Percentiles rank a stretch among this genome's conserved stretches.
phyloP scores from a whole-genome alignment of 2,113 vertebrate genomes.

The Myxocyprinus asiaticus region DNA sequence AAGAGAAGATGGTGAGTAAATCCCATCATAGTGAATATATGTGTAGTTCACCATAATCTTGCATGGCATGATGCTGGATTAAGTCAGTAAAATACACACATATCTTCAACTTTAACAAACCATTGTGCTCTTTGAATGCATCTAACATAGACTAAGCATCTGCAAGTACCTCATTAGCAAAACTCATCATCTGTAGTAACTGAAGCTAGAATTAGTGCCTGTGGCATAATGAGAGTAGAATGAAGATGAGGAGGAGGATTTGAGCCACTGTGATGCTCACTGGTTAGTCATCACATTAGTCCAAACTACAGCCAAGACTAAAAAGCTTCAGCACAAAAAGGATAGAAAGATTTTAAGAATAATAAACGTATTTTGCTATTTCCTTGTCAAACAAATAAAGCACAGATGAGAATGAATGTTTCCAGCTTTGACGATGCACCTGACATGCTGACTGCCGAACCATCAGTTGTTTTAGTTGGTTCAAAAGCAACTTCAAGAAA shows the following conservation, averaged over 20 bases:
- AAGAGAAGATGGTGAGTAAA: not conserved
- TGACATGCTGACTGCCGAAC: no score
- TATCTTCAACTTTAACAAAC: not conserved
- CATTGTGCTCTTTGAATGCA: conserved; percentile 47
- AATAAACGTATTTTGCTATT: not conserved
- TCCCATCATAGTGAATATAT: no score
- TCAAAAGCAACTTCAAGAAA: conserved; percentile 4
- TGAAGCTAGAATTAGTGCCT: conserved; percentile 66
- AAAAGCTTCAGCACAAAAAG: not conserved
- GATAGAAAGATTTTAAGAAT: not conserved
- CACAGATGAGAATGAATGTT: not conserved
- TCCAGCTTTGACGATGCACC: not conserved
- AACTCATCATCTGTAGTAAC: conserved; percentile 71
- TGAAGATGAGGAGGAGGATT: conserved; percentile 15
- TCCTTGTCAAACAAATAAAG: conserved; percentile 4
- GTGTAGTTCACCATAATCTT: no score
- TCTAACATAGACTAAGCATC: conserved; percentile 51
- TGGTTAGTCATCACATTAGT: conserved; percentile 4
- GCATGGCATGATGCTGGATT: no score
- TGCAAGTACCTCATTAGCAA: conserved; percentile 71
- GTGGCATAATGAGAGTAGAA: conserved; percentile 48
- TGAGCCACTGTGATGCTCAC: not conserved
- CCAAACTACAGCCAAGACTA: not conserved
- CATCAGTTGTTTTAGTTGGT: no score
- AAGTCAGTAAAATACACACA: no score